Conservation (phyloP, 2,888 invertebrate species). For the Polyommatus iphigenia region DNA sequence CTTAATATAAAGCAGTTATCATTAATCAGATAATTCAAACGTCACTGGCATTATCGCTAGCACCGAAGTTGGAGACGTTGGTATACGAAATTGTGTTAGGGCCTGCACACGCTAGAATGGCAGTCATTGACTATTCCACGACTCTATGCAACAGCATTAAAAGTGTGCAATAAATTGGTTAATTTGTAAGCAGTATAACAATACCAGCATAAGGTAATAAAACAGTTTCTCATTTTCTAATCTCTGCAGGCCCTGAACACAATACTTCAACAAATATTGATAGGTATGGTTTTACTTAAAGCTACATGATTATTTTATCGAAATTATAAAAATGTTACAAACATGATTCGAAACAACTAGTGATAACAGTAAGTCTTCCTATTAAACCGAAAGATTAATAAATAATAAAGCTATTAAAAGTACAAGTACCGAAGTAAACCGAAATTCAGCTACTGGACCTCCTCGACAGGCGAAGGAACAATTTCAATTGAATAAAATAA, state of each 20-base stretch:
- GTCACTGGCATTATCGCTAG: conserved; percentile 48
- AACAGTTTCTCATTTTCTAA: background rate
- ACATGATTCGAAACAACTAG: conserved; percentile 23
- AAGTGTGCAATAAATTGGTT: background rate
- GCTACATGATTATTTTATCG: conserved; percentile 27
- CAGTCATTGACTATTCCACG: background rate
- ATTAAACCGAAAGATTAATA: conserved; percentile 40
- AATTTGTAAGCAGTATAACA: background rate
- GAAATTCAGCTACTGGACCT: conserved; percentile 36
- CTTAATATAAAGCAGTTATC: conserved; percentile 23
- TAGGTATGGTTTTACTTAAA: background rate
- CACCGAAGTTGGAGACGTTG: conserved; percentile 47
- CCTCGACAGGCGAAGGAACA: conserved; percentile 34
- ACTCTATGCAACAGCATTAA: background rate
- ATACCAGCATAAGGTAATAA: background rate
- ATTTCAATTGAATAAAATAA: conserved; percentile 41
- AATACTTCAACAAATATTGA: background rate
- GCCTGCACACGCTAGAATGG: conserved; percentile 2
- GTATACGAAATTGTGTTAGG: background rate
- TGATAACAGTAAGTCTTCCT: conserved; percentile 34
- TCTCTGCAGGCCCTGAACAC: conserved; percentile 26
- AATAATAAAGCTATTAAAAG: conserved; percentile 44
- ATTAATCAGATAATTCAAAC: conserved; percentile 26
- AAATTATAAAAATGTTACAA: conserved; percentile 22
- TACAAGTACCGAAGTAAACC: conserved; percentile 39